Evolutionary conservation across 2,888 invertebrate species (phyloP).

Genomic region (Drosophila pegasa): DNA sequence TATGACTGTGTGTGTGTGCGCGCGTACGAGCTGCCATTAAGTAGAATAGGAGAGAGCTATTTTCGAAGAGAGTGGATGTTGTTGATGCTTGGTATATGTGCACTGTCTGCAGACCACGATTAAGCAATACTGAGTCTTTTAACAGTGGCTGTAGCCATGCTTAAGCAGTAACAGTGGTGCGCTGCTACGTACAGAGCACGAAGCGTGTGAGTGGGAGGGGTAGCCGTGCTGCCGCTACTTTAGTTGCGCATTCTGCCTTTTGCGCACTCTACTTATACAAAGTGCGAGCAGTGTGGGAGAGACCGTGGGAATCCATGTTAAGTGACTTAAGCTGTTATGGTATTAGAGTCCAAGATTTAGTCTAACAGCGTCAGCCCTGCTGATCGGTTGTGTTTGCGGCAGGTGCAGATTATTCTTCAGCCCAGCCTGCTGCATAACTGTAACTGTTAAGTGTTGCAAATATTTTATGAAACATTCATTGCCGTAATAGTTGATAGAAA

Average conservation of each 20-base stretch:
- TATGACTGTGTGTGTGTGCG: not conserved
- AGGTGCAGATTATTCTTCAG: not conserved
- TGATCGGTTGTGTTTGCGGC: conserved; percentile 2
- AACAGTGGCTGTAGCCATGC: too few species aligned
- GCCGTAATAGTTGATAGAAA: conserved; percentile 59
- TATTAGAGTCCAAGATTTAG: not conserved
- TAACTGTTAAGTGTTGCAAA: conserved; percentile 44
- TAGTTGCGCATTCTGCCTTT: not conserved
- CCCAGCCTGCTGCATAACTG: not conserved
- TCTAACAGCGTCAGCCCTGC: not conserved
- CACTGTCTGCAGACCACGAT: not conserved
- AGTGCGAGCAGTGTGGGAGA: not conserved
- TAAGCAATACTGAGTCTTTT: not conserved
- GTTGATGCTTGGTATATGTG: not conserved
- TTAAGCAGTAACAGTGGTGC: too few species aligned
- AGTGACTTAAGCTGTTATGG: not conserved
- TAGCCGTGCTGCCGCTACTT: not conserved
- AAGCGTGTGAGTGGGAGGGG: not conserved
- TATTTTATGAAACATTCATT: conserved; percentile 51
- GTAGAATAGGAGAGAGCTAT: not conserved
- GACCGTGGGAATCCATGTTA: not conserved
- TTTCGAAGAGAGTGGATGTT: not conserved
- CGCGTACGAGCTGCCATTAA: not conserved
- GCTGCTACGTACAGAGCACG: too few species aligned
- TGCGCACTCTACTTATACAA: not conserved